Evolutionary conservation across 2,113 vertebrate species (phyloP), one percentile per base, ranked within the genome.

Genomic region (Gambusia holbrooki): DNA sequence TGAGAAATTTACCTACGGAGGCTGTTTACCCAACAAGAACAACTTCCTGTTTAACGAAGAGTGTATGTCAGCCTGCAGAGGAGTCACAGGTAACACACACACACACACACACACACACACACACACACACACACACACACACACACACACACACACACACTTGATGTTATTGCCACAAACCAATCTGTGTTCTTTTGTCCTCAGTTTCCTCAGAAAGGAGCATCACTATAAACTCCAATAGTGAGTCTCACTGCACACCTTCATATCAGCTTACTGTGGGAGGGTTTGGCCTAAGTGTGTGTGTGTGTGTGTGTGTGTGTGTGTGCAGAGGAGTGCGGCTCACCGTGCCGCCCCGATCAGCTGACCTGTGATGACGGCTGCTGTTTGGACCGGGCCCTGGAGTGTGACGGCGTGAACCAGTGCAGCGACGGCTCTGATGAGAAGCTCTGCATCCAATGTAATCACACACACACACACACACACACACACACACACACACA

Each of bases 21-120:
- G 98, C 68, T 99, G 98, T 89, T 94, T 93, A 67, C 74, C 89
- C 51, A 99, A 99, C 87, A 90, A 92, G 71, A 99, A 99, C 91
- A 99, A 99, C 90, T 99, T 94, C 79, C 81, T 99, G 69, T 63
- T 90, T 0, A 32, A 94, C 48, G 71, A 92, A 0, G 96, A 97
- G 54, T 99, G 98, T 83, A 1, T 62, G 29, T 84, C 91, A 0
- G 95, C 97, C 79, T 99, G 98, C 90, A 86, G 54, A 0, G 89
- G 87, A 3, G 85, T 92, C 7, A 76, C 40, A 83, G 93, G 94
- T 95, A 84, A 66, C 27, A 29, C 45, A 30, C 28, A 68, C 32
- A 61, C 35, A 66, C 27, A 29, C 45, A 37, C 27, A 45, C 73
- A 7, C 60, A 51, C 71, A 73, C 62, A 54, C 11, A 65, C 33